Evolutionary conservation across 2,113 vertebrate species (phyloP), one percentile per base, ranked within the genome.

Genomic region (Fulmarus glacialis): DNA sequence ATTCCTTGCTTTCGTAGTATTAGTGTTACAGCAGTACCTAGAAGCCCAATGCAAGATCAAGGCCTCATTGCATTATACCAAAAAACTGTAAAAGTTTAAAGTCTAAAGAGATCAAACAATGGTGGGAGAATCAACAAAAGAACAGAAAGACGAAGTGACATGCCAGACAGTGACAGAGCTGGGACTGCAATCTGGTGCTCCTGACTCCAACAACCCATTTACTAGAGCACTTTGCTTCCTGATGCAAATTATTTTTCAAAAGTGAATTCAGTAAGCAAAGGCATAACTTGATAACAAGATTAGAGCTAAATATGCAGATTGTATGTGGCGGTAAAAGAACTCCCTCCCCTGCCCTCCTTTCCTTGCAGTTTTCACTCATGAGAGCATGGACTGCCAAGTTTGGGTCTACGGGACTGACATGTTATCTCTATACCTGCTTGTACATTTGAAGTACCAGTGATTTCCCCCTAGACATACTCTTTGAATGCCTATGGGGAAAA

Each of bases 401-500:
- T 90, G 83, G 93, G 74, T 87, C 91, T 87, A 45, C 11, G 58
- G 78, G 87, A 93, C 23, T 96, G 91, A 93, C 93, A 68, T 53
- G 87, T 88, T 97, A 86, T 81, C 89, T 93, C 87, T 95, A 91
- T 66, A 85, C 74, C 55, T 74, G 59, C 62, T 77, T 66, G 77
- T 83, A 88, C 70, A 96, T 96, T 96, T 94, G 93, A 96, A 96
- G 89, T 90, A 52, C 50, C 59, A 52, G 68, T 90, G 94, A 96
- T 95, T 96, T 97, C 84, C 89, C 93, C 55, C 79, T 86, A 97
- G 97, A 97, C 93, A 90, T 36, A 81, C 38, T 88, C 87, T 95
- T 94, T 97, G 91, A 96, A 96, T 60, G 90, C 74, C 95, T 96
- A 67, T 94, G 72, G 93, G 91, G 91, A 97, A 96, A 96, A 94